These are phyloP conservation scores for Pantherophis alleghaniensis DNA, from an alignment of 2,797 vertebrate species.

Conservation along the genomic window DNA sequence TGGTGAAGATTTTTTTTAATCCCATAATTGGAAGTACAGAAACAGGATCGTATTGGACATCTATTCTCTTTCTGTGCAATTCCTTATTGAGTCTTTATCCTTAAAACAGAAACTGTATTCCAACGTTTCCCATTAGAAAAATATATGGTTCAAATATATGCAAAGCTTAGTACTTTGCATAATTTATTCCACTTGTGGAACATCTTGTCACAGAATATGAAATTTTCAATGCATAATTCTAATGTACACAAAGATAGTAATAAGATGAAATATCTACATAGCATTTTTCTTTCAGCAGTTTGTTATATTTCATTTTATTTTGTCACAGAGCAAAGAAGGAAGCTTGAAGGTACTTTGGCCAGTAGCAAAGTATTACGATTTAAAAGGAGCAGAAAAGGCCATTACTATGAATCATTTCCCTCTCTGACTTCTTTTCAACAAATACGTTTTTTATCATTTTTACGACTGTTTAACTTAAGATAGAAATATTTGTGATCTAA, in stretches of 20 bases:
- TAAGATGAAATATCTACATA: background rate
- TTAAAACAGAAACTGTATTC: background rate
- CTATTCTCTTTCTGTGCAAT: background rate
- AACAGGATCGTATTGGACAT: background rate
- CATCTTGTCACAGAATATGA: background rate
- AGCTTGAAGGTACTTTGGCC: slow-evolving; percentile 28
- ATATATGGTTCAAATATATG: background rate
- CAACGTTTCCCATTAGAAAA: background rate
- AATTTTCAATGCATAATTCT: background rate
- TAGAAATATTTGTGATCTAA: background rate
- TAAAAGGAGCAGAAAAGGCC: background rate
- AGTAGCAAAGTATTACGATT: background rate
- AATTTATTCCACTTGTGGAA: background rate
- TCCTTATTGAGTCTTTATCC: background rate
- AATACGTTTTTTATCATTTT: background rate
- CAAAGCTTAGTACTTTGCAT: background rate
- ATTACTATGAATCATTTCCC: background rate
- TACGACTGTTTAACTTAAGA: background rate
- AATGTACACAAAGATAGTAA: background rate
- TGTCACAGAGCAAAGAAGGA: background rate
- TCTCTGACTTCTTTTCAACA: slow-evolving; percentile 1
- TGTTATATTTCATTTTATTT: background rate
- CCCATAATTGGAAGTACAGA: background rate
- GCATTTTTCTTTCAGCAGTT: background rate
- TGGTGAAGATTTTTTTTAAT: background rate